A percentile compares a stretch with the other conserved stretches of the same genome.
These are phyloP conservation scores for Columba livia DNA, from an alignment of 2,113 vertebrate species.

Conservation along the genomic window DNA sequence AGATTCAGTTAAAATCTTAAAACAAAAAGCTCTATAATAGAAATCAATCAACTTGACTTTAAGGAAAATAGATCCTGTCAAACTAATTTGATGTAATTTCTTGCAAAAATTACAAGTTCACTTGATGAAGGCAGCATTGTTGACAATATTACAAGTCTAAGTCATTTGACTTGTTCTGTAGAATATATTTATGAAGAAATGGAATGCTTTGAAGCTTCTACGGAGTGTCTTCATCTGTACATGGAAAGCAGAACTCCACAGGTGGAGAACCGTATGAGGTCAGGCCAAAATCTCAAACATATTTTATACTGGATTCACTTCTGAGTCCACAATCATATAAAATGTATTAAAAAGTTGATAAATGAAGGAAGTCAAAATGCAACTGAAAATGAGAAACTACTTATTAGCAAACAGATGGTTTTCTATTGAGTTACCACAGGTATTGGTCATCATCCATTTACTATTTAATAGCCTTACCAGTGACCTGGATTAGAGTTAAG, in stretches of 20 bases:
- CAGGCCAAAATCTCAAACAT: not conserved
- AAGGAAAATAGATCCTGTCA: constrained; percentile 5
- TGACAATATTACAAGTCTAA: not conserved
- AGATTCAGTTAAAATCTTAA: not conserved
- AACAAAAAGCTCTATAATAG: not conserved
- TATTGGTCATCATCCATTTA: not conserved
- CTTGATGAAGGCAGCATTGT: not conserved
- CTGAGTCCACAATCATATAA: not conserved
- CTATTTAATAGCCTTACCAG: not conserved
- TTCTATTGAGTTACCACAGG: not conserved
- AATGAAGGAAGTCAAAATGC: not conserved
- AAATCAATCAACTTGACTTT: not conserved
- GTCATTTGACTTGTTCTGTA: not conserved
- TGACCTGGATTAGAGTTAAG: not conserved
- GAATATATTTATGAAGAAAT: not conserved
- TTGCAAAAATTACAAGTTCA: constrained; percentile 9
- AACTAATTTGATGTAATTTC: not conserved
- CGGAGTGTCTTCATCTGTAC: not conserved
- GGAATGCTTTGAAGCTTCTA: not conserved
- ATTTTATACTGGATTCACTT: not conserved
- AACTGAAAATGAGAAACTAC: not conserved
- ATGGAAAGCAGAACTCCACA: not conserved
- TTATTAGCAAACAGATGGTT: not conserved
- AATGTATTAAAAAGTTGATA: not conserved
- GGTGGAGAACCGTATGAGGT: not conserved